Base-by-base conservation (phyloP, 2,113 vertebrate species). In the Nycticryphes semicollaris region DNA sequence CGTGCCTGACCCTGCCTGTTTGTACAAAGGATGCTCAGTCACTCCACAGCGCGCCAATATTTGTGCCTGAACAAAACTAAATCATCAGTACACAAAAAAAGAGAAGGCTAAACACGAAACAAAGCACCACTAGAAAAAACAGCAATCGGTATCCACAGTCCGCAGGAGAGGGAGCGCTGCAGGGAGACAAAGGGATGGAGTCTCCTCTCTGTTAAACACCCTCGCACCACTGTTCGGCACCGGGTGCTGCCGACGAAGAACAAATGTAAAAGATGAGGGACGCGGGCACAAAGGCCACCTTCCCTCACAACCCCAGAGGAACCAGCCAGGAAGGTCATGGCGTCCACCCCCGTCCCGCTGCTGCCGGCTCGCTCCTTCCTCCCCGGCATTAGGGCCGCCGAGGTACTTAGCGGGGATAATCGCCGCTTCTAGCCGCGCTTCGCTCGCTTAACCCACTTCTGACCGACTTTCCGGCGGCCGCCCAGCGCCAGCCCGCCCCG, bases 111-210 rank as follows among this genome's bases (percentile, higher is more conserved):
- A 16, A 15, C 24, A 0, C 0, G 60, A 50, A 33, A 2, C 20
- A 30, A 48, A 47, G 35, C 56, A 23, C 24, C 6, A 0, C 33
- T 5, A 11, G 10, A 27, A 43, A 25, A 20, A 37, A 3, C 0
- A 31, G 23, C 0, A 2, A 14, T 0, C 7, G 14, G 45, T 15
- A 48, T 9, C 30, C n/a, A 5, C 62, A 0, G 47, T 1, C 27
- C 21, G 3, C 43, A 12, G 0, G 33, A 5, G 5, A 8, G 45
- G 18, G 19, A 12, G 35, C 27, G 4, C 7, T 3, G 54, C 50
- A 3, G 30, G 31, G 3, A 9, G 48, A 21, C 37, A 24, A 51
- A 24, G 81, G 45, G 56, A 14, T 1, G 66, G 3, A 9, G 37
- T 0, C 47, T 5, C 22, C 57, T 30, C 33, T 10, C 31, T 1